A percentile compares a stretch with the other conserved stretches of the same genome.
phyloP scores from a whole-genome alignment of 37 sponge, comb jelly and placozoan genomes.

The Halisarca cf. caerulea region DNA sequence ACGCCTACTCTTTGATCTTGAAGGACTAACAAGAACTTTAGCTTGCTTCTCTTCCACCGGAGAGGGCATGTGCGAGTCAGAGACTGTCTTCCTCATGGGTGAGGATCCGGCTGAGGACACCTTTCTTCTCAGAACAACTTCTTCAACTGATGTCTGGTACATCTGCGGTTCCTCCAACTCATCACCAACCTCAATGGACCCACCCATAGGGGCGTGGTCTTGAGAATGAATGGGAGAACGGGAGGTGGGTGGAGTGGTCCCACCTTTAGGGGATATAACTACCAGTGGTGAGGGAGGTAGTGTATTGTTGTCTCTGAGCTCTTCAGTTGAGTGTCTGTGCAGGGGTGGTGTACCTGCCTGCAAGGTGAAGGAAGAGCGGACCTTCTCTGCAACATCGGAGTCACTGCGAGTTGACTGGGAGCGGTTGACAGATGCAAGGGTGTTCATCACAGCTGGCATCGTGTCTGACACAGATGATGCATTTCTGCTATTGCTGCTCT shows the following conservation, averaged over 20 bases:
- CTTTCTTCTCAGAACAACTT: background rate
- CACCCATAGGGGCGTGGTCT: background rate
- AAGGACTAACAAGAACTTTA: background rate
- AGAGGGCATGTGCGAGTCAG: background rate
- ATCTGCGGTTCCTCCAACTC: background rate
- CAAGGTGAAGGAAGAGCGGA: background rate
- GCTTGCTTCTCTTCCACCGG: background rate
- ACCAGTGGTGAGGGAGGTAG: background rate
- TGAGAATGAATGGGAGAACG: background rate
- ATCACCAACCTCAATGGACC: background rate
- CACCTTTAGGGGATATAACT: background rate
- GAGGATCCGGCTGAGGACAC: background rate
- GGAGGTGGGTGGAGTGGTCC: background rate
- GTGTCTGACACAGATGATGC: background rate
- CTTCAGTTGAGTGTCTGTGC: background rate
- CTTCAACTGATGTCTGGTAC: constrained; percentile 7
- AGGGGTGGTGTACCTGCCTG: background rate
- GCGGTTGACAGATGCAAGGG: background rate
- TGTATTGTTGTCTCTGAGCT: background rate
- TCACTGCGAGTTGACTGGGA: background rate
- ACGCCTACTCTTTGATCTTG: background rate
- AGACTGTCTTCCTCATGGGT: background rate
- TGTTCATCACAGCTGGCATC: background rate
- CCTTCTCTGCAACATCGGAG: background rate
- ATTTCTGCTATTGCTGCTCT: constrained; percentile 15